Base-by-base conservation (phyloP, 2,797 vertebrate genomes). In the Falco naumanni region DNA sequence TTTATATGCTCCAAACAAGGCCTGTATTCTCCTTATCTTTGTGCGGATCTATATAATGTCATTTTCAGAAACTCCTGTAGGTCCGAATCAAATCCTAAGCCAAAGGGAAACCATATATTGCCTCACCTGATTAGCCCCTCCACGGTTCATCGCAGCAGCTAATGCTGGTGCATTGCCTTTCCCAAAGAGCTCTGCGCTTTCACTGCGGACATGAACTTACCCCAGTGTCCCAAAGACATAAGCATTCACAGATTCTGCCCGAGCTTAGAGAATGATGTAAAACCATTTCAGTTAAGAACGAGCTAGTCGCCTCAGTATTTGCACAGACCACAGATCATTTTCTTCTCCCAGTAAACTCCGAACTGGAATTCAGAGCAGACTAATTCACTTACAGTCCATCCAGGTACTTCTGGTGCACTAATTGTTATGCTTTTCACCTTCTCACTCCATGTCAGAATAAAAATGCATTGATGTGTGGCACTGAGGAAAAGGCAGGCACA, bases 361-460 rank as follows among this genome's bases (percentile, higher is more conserved):
- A 89, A 95, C 96, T 84, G 89, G 96, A 92, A 96, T 87, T 93
- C 77, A 95, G 92, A 95, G 95, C 95, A 92, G 66, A 53, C 72
- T 94, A 93, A 96, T 82, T 97, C 95, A 95, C 91, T 90, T 96
- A 61, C 11, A 96, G 75, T 47, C 90, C 90, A 84, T 69, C 93
- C 92, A 91, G 64, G 84, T 89, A 96, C 92, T 95, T 95, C 90
- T 70, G 72, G 53, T 77, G 72, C 76, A 84, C 78, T 96, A 94
- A 95, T 98, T 43, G 43, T 43, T 97, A 90, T 39, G 86, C 80
- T 93, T 97, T 97, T 96, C 90, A 90, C 96, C 94, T 96, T 93
- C 96, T 95, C 72, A 16, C 91, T 84, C 97, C 91, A 33, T 56
- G 28, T 59, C 75, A 17, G 95, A 95, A 89, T 48, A 60, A 95